Evolutionary conservation across 2,888 invertebrate species (phyloP).

Genomic region (Elgonia sp.): DNA sequence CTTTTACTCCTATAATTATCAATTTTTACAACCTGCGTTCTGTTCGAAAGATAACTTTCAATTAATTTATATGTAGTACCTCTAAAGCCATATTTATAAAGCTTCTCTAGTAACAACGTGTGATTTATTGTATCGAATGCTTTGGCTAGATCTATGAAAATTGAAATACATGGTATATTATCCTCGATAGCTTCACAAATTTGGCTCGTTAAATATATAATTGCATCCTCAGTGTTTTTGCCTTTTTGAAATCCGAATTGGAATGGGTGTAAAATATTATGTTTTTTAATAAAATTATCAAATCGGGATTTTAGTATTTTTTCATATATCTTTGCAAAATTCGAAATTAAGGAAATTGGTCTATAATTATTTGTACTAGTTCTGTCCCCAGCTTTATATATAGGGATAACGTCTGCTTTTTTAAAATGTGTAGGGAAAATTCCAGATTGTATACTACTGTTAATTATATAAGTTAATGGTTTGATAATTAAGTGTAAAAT

Average conservation of each 20-base stretch:
- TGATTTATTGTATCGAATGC: conserved; percentile 33
- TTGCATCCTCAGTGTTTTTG: conserved; percentile 12
- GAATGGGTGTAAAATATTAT: conserved; percentile 1
- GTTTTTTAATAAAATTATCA: conserved; percentile 5
- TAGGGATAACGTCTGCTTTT: conserved; percentile 30
- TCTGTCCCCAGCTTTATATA: conserved; percentile 14
- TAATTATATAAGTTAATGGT: conserved; percentile 21
- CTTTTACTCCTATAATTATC: neutral
- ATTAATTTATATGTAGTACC: neutral
- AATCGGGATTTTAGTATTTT: conserved; percentile 21
- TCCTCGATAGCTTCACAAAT: neutral
- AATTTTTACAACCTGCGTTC: neutral
- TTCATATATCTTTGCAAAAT: conserved; percentile 40
- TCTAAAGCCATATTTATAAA: neutral
- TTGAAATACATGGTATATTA: conserved; percentile 7
- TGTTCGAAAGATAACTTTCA: neutral
- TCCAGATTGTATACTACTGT: conserved; percentile 22
- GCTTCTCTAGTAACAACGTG: neutral
- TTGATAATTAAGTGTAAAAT: neutral
- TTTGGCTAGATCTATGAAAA: conserved; percentile 37
- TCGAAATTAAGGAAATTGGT: conserved; percentile 34
- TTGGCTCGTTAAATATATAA: neutral
- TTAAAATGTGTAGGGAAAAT: conserved; percentile 30
- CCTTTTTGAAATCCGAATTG: conserved; percentile 32
- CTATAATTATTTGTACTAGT: conserved; percentile 31